phyloP scores from a whole-genome alignment of 2,797 vertebrate genomes.

The Melanotaenia trifasciata region DNA sequence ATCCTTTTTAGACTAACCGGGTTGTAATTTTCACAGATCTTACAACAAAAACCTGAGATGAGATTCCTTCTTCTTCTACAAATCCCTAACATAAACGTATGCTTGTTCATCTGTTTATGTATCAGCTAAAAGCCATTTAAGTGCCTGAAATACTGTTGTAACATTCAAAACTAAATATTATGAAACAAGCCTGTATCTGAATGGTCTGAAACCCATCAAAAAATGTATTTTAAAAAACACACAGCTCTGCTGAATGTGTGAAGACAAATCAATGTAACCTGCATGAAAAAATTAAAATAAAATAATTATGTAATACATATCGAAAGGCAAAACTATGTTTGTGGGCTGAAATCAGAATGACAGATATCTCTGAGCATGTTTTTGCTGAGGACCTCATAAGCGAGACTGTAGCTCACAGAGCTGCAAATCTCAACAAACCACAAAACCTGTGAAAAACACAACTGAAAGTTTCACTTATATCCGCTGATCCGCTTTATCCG shows the following conservation, averaged over 20 bases:
- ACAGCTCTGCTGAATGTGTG: conserved; percentile 8
- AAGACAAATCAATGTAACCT: conserved; percentile 21
- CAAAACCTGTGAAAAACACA: conserved; percentile 17
- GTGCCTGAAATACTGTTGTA: neutral
- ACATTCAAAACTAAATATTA: conserved; percentile 5
- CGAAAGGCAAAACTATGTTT: conserved; percentile 3
- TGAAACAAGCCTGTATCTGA: neutral
- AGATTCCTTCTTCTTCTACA: neutral
- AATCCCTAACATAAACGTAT: neutral
- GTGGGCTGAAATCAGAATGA: conserved; percentile 10
- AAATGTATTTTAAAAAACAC: conserved; percentile 12
- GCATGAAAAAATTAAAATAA: conserved; percentile 7
- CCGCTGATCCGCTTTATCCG: conserved; percentile 22
- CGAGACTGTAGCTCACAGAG: conserved; percentile 7
- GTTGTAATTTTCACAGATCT: neutral
- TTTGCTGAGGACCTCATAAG: neutral
- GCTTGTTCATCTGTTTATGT: neutral
- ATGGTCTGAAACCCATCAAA: neutral
- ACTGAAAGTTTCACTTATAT: conserved; percentile 8
- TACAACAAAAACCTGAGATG: conserved; percentile 10
- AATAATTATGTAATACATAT: conserved; percentile 18
- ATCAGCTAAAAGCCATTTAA: neutral
- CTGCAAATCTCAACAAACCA: conserved; percentile 20
- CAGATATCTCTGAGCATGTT: neutral
- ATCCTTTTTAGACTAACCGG: neutral